These are phyloP conservation scores for Heterochromis multidens DNA, from an alignment of 2,113 vertebrate genomes.

Conservation along the genomic window DNA sequence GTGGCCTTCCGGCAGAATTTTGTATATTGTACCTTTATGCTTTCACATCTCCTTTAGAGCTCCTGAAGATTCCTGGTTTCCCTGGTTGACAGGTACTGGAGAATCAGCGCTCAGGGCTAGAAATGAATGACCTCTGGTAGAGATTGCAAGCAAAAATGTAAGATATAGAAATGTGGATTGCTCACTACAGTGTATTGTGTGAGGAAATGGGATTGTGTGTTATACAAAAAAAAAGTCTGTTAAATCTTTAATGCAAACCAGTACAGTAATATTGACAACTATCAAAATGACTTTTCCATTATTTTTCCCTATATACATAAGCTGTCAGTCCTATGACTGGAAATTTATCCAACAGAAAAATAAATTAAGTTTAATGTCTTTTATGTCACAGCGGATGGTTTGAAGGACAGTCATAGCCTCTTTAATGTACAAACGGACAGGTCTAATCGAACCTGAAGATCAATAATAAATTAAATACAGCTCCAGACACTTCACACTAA, in stretches of 20 bases:
- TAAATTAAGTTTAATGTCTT: slow-evolving; percentile 37
- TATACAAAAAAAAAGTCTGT: not conserved
- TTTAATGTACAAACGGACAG: slow-evolving; percentile 44
- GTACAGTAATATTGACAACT: not conserved
- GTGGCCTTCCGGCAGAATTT: not conserved
- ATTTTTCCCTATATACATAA: slow-evolving; percentile 26
- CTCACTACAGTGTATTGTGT: not conserved
- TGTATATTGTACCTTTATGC: not conserved
- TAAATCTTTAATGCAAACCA: slow-evolving; percentile 12
- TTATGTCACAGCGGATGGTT: slow-evolving; percentile 42
- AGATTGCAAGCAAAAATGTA: not conserved
- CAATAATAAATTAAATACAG: slow-evolving; percentile 65
- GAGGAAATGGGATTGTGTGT: not conserved
- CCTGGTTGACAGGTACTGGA: not conserved
- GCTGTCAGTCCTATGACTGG: not conserved
- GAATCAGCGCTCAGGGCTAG: not conserved
- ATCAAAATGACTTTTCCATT: not conserved
- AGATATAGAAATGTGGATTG: not conserved
- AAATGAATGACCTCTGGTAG: not conserved
- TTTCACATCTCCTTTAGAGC: not conserved
- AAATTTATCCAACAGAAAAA: slow-evolving; percentile 6
- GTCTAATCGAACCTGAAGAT: slow-evolving; percentile 56
- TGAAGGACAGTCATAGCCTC: slow-evolving; percentile 45
- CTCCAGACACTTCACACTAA: slow-evolving; percentile 38
- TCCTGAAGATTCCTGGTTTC: slow-evolving; percentile 7